phyloP scores from a whole-genome alignment of 2,797 vertebrate genomes.

The Aselliscus stoliczkanus region DNA sequence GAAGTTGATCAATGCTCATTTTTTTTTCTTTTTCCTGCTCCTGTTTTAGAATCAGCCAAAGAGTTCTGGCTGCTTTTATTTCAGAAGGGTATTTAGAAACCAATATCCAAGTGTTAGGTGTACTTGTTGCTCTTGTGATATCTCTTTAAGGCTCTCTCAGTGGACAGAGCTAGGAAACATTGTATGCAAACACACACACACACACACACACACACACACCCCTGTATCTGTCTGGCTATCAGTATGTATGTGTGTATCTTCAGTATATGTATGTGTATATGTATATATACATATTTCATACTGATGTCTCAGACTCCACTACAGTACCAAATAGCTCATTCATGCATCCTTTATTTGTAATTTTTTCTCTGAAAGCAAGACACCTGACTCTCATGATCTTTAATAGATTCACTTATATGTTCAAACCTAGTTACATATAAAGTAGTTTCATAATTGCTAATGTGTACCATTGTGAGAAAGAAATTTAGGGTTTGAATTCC shows the following conservation, averaged over 20 bases:
- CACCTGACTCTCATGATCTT: background rate
- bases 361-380: background rate
- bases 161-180: background rate
- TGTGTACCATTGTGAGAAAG: background rate
- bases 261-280: background rate
- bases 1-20: background rate
- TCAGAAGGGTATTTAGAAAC: background rate
- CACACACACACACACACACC: rapidly evolving
- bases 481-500: background rate
- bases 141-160: background rate
- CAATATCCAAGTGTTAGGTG: background rate
- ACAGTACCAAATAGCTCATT: background rate
- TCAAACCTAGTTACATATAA: background rate
- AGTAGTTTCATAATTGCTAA: background rate
- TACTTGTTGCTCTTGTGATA: background rate
- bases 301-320: background rate
- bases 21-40: background rate
- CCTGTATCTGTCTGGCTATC: background rate
- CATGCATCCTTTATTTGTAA: background rate
- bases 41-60: background rate
- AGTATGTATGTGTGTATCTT: background rate
- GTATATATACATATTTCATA: background rate
- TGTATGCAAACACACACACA: too few relatives aligned
- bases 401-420: background rate
- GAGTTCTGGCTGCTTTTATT: background rate